A percentile compares a stretch with the other conserved stretches of the same genome.
Conservation (phyloP, 2,797 vertebrate genomes). For the Amazonetta brasiliensis region DNA sequence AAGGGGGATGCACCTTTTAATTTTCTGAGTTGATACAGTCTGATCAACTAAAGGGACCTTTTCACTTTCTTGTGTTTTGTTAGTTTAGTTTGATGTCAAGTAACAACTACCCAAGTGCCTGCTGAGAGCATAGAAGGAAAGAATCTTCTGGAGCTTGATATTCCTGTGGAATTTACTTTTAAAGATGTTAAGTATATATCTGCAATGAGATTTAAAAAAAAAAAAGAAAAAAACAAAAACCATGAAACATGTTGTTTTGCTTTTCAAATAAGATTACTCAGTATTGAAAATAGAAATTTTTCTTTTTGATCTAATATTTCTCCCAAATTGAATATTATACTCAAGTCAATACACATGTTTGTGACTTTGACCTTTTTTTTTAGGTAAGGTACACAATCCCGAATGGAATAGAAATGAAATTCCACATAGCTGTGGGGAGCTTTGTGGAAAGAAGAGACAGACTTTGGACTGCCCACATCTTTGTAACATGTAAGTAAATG, state of each 20-base stretch:
- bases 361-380: slow-evolving; percentile 13
- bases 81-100: background rate
- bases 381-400: slow-evolving; percentile 95
- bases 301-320: background rate
- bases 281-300: background rate
- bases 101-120: background rate
- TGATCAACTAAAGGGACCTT: background rate
- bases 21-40: background rate
- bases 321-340: background rate
- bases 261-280: background rate
- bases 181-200: background rate
- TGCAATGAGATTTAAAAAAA: background rate
- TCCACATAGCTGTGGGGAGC: slow-evolving; percentile 98
- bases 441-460: slow-evolving; percentile 95
- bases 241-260: background rate
- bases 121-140: background rate
- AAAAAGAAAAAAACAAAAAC: background rate
- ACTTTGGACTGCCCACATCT: slow-evolving; percentile 92
- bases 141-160: background rate
- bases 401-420: slow-evolving; percentile 98
- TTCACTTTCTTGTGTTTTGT: background rate
- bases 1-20: background rate
- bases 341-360: background rate
- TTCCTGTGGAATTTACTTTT: background rate
- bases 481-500: slow-evolving; percentile 94